A percentile compares a stretch with the other conserved stretches of the same genome.
Evolutionary conservation across 2,113 vertebrate species (phyloP).

Genomic region (Platycercus adscitus): DNA sequence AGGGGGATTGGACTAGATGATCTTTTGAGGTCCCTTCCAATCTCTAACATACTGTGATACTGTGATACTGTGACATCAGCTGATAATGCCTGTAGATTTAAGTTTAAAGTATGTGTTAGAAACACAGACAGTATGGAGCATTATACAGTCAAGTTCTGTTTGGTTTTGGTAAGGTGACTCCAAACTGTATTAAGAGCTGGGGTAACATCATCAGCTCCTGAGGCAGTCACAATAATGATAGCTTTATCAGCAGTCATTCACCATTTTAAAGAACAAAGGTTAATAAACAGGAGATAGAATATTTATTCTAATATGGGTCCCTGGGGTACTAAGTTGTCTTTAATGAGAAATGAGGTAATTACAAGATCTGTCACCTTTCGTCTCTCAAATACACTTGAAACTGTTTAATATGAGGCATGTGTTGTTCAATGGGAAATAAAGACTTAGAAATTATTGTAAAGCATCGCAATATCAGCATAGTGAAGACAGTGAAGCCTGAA

Average conservation of each 20-base stretch:
- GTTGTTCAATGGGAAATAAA: neutral
- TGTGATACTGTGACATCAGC: too few relatives aligned
- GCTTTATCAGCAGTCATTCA: conserved; percentile 44
- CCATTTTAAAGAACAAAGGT: conserved; percentile 54
- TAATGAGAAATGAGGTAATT: conserved; percentile 70
- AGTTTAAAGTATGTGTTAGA: neutral
- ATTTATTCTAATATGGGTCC: conserved; percentile 43
- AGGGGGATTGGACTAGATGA: too few relatives aligned
- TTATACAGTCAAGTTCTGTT: conserved; percentile 22
- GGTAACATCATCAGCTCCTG: conserved; percentile 42
- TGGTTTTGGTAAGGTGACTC: conserved; percentile 56
- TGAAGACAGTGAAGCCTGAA: neutral
- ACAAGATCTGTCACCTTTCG: conserved; percentile 46
- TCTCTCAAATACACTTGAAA: conserved; percentile 56
- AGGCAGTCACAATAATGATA: conserved; percentile 7
- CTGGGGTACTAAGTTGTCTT: conserved; percentile 29
- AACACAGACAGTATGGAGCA: neutral
- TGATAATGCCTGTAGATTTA: neutral
- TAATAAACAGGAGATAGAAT: conserved; percentile 59
- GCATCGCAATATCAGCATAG: neutral
- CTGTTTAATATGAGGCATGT: neutral
- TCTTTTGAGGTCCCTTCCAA: too few relatives aligned
- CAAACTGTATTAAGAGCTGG: conserved; percentile 48
- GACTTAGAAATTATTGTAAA: neutral
- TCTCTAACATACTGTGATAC: too few relatives aligned